These are phyloP conservation scores for Stenolophus ochropezus DNA, from an alignment of 2,888 invertebrate genomes.

Conservation along the genomic window DNA sequence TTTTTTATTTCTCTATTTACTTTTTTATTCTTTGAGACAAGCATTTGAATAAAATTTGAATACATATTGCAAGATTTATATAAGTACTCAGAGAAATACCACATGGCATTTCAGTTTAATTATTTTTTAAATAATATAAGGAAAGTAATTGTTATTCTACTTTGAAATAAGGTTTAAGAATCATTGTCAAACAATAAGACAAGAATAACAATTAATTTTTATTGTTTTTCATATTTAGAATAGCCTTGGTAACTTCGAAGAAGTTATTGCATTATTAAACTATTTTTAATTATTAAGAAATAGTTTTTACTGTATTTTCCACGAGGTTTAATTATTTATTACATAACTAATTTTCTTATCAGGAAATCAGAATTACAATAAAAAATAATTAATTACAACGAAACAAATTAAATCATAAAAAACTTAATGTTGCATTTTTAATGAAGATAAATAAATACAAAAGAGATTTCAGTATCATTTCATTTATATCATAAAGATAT, in stretches of 20 bases:
- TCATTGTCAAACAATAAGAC: conserved; percentile 9
- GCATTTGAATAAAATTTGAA: conserved; percentile 50
- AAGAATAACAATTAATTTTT: conserved; percentile 29
- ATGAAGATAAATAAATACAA: too few species aligned
- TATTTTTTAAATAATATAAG: not conserved
- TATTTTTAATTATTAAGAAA: too few species aligned
- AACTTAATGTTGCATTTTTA: too few species aligned
- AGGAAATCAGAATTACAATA: too few species aligned
- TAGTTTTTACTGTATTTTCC: not conserved
- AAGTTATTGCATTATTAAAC: not conserved
- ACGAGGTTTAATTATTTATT: conserved; percentile 1
- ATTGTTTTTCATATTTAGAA: conserved; percentile 2
- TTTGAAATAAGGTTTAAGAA: not conserved
- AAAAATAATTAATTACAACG: too few species aligned
- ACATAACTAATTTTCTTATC: not conserved
- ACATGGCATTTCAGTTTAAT: not conserved
- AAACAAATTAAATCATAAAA: too few species aligned
- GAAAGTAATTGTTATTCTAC: not conserved
- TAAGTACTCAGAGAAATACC: not conserved
- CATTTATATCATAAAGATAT: too few species aligned
- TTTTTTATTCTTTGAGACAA: conserved; percentile 17
- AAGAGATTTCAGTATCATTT: too few species aligned
- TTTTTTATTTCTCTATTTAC: conserved; percentile 40
- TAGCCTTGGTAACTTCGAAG: conserved; percentile 4
- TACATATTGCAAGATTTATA: conserved; percentile 46